Evolutionary conservation across 2,113 vertebrate genomes (phyloP), one percentile per base, ranked within the genome.

Genomic region (Malurus melanocephalus): DNA sequence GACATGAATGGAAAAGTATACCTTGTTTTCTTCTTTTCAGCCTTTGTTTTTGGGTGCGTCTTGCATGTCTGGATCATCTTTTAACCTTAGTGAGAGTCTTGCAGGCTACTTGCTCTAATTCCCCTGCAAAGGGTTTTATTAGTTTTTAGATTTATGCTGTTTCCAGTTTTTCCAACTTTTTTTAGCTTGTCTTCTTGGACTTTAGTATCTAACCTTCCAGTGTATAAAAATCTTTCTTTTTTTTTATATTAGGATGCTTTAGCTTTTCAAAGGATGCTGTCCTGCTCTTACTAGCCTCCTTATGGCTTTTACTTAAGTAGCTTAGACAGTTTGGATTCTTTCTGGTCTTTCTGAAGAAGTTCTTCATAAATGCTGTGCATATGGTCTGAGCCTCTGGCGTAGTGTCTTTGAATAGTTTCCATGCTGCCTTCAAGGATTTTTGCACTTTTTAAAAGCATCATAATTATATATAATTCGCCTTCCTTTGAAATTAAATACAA

Each of bases 401-500:
- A 46, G 43, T 43, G 67, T 77, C 55, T 91, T 85, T 91, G 86
- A 77, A 60, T 42, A 78, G 49, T 45, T 90, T 90, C 40, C 13
- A 11, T 59, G 30, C 68, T 85, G 80, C 64, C 82, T 89, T 94
- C 77, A 80, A 91, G 76, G 80, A 88, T 71, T 93, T 89, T 88
- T 91, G 48, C 45, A 64, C 80, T 90, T 90, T 74, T 67, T n/a
- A 71, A 89, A 80, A 88, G 73, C 62, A 68, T 86, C 20, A 0
- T 92, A 90, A 90, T 94, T 86, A 72, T 33, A 46, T 87, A 49
- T 86, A 68, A 87, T 94, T 92, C 2, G 0, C 28, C 74, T 48
- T 81, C 42, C 32, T 88, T 92, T 95, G 87, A 87, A 80, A 81
- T 71, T 38, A 88, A 84, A 72, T 86, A 84, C 80, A 92, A 40